These are phyloP conservation scores for Cheilosia grossa DNA, from an alignment of 2,888 invertebrate species.

Conservation along the genomic window DNA sequence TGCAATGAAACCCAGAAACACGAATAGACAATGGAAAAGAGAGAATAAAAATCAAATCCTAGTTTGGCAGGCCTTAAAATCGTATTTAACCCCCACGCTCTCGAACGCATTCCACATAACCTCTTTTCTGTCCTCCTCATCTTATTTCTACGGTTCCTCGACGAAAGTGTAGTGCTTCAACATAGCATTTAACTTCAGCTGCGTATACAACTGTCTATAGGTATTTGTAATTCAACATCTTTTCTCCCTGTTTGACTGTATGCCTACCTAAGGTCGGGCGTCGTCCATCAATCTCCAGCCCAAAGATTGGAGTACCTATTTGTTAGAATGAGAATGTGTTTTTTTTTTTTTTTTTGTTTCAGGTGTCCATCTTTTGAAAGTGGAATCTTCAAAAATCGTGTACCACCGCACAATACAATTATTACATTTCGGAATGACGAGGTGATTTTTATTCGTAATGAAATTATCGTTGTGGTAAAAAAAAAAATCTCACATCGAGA, in stretches of 20 bases:
- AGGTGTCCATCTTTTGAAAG: conserved; percentile 41
- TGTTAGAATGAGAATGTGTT: conserved; percentile 68
- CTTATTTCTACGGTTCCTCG: background rate
- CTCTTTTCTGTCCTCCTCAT: conserved; percentile 13
- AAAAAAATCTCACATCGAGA: conserved; percentile 4
- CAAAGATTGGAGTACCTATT: conserved; percentile 67
- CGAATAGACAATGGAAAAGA: conserved; percentile 14
- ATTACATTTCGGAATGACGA: conserved; percentile 70
- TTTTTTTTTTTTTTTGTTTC: conserved; percentile 33
- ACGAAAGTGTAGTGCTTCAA: conserved; percentile 2
- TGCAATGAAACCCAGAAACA: conserved; percentile 59
- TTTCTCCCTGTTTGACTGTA: background rate
- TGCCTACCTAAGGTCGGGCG: conserved; percentile 57
- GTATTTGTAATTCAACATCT: conserved; percentile 1
- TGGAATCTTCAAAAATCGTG: conserved; percentile 70
- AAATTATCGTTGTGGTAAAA: conserved; percentile 53
- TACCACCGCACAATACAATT: conserved; percentile 72
- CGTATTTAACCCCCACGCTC: conserved; percentile 69
- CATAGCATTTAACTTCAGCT: background rate
- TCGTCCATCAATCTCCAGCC: conserved; percentile 69
- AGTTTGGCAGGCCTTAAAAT: conserved; percentile 43
- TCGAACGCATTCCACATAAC: conserved; percentile 62
- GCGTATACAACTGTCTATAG: background rate
- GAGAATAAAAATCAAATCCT: conserved; percentile 53
- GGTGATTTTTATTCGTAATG: conserved; percentile 70